These are phyloP conservation scores for Timema cristinae DNA, from an alignment of 2,888 invertebrate species.

Conservation along the genomic window DNA sequence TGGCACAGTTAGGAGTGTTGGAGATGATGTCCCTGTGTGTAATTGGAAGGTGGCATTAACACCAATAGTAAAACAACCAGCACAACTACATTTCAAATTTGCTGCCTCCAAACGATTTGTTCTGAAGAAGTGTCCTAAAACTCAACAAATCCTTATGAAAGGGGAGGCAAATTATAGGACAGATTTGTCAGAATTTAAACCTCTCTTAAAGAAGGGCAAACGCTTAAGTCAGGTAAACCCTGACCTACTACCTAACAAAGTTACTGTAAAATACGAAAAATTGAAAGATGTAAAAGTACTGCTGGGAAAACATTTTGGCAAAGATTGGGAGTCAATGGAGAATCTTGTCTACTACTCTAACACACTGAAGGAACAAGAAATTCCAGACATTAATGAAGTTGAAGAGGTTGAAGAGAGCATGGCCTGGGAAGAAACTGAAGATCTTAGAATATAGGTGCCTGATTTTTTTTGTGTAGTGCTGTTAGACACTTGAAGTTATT, in stretches of 20 bases:
- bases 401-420: not conserved
- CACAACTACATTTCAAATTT: constrained; percentile 12
- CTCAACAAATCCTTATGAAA: not conserved
- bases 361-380: constrained; percentile 1
- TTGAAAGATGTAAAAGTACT: not conserved
- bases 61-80: not conserved
- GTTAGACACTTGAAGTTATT: not conserved
- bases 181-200: constrained; percentile 9
- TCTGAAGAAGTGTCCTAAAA: not conserved
- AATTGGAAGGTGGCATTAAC: not conserved
- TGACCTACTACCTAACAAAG: constrained; percentile 5
- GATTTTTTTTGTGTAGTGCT: not conserved
- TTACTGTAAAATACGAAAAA: not conserved
- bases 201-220: constrained; percentile 2
- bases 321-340: not conserved
- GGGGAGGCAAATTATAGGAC: not conserved
- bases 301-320: constrained; percentile 5
- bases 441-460: not conserved
- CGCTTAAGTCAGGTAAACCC: not conserved
- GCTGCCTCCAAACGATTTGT: constrained; percentile 4
- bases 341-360: constrained; percentile 2
- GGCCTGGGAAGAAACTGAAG: not conserved
- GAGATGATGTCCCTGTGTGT: constrained; percentile 6
- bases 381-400: not conserved
- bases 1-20: constrained; percentile 6